phyloP scores from a whole-genome alignment of 2,113 vertebrate species.

The Heteronetta atricapilla region DNA sequence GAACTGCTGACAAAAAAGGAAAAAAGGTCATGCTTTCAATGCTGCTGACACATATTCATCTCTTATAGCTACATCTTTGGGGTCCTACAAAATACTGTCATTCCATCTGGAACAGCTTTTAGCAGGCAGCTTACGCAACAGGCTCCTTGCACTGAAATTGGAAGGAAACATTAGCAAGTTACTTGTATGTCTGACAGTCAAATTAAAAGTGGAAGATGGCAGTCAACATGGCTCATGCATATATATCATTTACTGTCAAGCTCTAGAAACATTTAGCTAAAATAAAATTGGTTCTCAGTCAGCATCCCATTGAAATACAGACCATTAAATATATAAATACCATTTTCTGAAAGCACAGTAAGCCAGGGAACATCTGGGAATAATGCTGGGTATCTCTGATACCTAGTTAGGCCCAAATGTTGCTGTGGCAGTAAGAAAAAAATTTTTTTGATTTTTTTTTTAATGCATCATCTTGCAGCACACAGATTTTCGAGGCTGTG shows the following conservation, averaged over 20 bases:
- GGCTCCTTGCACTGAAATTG: not conserved
- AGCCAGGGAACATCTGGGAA: not conserved
- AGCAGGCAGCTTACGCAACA: conserved; percentile 27
- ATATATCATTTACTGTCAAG: conserved; percentile 35
- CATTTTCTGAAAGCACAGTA: not conserved
- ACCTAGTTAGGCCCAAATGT: not conserved
- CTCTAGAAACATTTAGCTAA: conserved; percentile 19
- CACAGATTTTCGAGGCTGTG: not conserved
- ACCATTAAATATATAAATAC: not conserved
- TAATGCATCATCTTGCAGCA: not conserved
- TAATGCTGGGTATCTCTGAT: not conserved
- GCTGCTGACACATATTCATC: not conserved
- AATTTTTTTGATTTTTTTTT: not conserved
- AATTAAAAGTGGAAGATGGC: conserved; percentile 38
- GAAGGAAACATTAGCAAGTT: conserved; percentile 42
- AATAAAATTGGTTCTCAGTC: conserved; percentile 19
- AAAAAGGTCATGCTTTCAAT: not conserved
- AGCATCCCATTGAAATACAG: not conserved
- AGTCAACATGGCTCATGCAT: conserved; percentile 34
- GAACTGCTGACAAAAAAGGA: not conserved
- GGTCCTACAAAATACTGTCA: conserved; percentile 6
- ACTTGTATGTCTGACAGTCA: conserved; percentile 49
- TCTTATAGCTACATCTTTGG: not conserved
- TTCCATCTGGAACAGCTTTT: conserved; percentile 48
- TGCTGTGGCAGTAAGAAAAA: not conserved